Evolutionary conservation across 2,888 invertebrate species (phyloP).

Genomic region (Xestia ashworthii): DNA sequence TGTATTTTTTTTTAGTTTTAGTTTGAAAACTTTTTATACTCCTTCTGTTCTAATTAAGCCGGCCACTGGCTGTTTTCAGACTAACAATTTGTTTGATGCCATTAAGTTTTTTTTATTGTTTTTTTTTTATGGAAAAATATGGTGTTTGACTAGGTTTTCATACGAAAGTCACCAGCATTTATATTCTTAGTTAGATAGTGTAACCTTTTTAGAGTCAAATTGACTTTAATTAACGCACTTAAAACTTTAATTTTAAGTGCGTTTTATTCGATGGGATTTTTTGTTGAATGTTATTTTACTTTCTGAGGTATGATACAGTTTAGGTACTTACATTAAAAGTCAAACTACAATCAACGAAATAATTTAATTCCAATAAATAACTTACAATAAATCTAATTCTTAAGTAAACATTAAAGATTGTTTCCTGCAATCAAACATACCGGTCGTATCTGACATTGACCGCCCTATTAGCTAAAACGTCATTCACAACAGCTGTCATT

Average conservation of each 20-base stretch:
- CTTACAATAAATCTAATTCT: slow-evolving; percentile 14
- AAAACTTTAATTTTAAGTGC: neutral
- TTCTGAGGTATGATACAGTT: neutral
- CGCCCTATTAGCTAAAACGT: slow-evolving; percentile 43
- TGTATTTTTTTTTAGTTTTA: neutral
- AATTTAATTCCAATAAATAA: slow-evolving; percentile 55
- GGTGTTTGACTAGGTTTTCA: neutral
- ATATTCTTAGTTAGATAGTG: neutral
- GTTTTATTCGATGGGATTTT: neutral
- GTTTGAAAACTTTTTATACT: neutral
- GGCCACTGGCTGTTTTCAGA: neutral
- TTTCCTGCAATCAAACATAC: slow-evolving; percentile 23
- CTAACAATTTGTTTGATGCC: neutral
- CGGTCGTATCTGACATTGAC: slow-evolving; percentile 44
- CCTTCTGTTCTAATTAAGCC: neutral
- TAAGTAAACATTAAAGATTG: neutral
- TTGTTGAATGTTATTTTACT: neutral
- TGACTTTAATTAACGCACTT: too few species aligned
- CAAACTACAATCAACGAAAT: slow-evolving; percentile 7
- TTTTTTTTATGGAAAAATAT: neutral
- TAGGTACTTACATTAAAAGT: neutral
- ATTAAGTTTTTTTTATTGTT: neutral
- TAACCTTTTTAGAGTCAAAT: neutral
- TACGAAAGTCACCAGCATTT: neutral
- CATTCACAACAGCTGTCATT: slow-evolving; percentile 32